Conservation (phyloP, 2,797 vertebrate genomes). For the Fundulus diaphanus region DNA sequence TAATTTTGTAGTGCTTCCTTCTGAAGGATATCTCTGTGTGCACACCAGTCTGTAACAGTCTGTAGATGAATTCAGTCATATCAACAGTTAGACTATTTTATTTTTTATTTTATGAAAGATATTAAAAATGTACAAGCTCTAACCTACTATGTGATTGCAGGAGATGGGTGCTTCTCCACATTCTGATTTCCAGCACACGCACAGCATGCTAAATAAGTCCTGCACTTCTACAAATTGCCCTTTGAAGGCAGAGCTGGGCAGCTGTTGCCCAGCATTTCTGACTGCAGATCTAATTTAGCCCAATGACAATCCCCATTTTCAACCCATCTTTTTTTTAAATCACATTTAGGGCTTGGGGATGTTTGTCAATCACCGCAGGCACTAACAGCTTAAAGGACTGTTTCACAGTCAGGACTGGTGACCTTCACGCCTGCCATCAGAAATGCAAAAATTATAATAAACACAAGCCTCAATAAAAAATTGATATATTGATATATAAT, state of each 20-base stretch:
- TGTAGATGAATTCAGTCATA: constrained; percentile 39
- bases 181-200: constrained; percentile 32
- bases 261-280: constrained; percentile 24
- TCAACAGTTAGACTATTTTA: neutral
- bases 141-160: constrained; percentile 52
- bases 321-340: constrained; percentile 19
- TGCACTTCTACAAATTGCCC: constrained; percentile 16
- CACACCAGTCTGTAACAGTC: neutral
- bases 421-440: neutral
- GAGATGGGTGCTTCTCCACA: constrained; percentile 37
- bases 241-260: constrained; percentile 19
- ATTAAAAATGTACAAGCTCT: constrained; percentile 61
- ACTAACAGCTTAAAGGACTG: neutral
- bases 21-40: constrained; percentile 10
- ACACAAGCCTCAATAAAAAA: neutral
- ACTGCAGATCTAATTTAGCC: constrained; percentile 53
- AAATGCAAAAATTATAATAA: neutral
- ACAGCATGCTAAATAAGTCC: constrained; percentile 44
- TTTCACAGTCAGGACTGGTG: constrained; percentile 7
- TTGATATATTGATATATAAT: constrained; percentile 1
- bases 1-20: constrained; percentile 22
- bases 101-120: constrained; percentile 41
- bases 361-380: neutral
- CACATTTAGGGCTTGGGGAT: constrained; percentile 5
- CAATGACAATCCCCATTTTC: constrained; percentile 1